Percentiles rank a stretch among this genome's conserved stretches.
phyloP scores from a whole-genome alignment of 2,888 invertebrate species.

The Anthrax anthrax region DNA sequence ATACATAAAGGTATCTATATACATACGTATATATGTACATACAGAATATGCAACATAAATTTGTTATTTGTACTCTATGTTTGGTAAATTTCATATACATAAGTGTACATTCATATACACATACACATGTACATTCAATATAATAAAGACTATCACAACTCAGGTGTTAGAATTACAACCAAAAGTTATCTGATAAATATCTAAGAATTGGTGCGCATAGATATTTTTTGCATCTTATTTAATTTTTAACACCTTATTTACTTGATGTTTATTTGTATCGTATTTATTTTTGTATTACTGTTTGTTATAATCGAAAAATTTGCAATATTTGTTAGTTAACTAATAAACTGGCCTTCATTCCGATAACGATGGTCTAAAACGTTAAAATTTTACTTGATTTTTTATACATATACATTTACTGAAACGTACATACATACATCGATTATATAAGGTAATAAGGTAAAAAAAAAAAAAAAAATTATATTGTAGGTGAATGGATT shows the following conservation, averaged over 20 bases:
- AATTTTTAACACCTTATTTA: constrained; percentile 4
- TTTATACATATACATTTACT: too few relatives aligned
- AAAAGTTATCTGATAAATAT: constrained; percentile 3
- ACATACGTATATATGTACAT: too few relatives aligned
- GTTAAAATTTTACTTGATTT: too few relatives aligned
- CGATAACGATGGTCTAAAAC: neutral
- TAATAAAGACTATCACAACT: constrained; percentile 1
- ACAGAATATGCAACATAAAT: too few relatives aligned
- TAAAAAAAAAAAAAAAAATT: neutral
- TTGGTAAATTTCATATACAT: too few relatives aligned
- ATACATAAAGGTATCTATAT: too few relatives aligned
- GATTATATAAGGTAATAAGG: too few relatives aligned
- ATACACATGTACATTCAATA: too few relatives aligned
- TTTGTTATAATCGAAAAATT: neutral
- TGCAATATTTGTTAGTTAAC: neutral
- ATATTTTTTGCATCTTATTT: constrained; percentile 9
- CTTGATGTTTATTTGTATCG: too few relatives aligned
- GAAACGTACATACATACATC: too few relatives aligned
- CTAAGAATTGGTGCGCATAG: constrained; percentile 7
- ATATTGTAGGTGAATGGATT: neutral
- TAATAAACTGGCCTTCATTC: neutral
- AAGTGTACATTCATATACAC: too few relatives aligned
- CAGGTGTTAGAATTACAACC: constrained; percentile 8
- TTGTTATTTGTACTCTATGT: neutral
- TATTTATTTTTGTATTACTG: too few relatives aligned